Base-by-base conservation (phyloP, 2,888 invertebrate species). In the Cephus pygmeus region DNA sequence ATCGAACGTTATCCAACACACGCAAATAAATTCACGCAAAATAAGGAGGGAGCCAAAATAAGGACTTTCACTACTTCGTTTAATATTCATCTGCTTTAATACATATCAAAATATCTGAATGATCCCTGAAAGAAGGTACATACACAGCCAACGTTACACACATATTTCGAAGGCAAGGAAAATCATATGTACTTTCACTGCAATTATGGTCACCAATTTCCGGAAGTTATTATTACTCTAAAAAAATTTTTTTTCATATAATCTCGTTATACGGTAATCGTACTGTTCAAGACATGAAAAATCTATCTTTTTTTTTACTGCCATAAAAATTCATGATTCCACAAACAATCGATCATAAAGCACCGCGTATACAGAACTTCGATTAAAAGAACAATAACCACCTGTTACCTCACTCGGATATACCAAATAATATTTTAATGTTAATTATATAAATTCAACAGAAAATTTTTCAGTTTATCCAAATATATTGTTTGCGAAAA, bases 1-100 rank as follows among this genome's bases (percentile, higher is more conserved):
- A 80, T 80, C 76, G 34, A n/a, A 31, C 36, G 81, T 85, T 85
- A 85, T 80, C 80, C 79, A 86, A 85, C 75, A 15, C 33, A 15
- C 33, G 11, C 4, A 33, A 71, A 75, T 73, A 79, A 69, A 69
- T 76, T 79, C 69, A 69, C 75, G 73, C 76, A 76, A 15, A 31
- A 40, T 30, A 69, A 33, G 71, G 1, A 31, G 36, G 12, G 31
- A 12, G 23, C 15, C 81, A n/a, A n/a, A n/a, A n/a, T 36, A 78
- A 83, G 79, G 84, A 88, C 90, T 90, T 90, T 90, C 90, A 89
- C 90, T 88, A 82, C 83, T 85, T 85, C 81, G 78, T 84, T 82
- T 80, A 86, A 86, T 81, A 85, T 82, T 56, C 85, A 85, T 87
- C 86, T 87, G 84, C 87, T 34, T 15, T 15, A 15, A 56, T 56